A percentile compares a stretch with the other conserved stretches of the same genome.
Conservation (phyloP, 2,113 vertebrate genomes). For the Ptychochromis oligacanthus region DNA sequence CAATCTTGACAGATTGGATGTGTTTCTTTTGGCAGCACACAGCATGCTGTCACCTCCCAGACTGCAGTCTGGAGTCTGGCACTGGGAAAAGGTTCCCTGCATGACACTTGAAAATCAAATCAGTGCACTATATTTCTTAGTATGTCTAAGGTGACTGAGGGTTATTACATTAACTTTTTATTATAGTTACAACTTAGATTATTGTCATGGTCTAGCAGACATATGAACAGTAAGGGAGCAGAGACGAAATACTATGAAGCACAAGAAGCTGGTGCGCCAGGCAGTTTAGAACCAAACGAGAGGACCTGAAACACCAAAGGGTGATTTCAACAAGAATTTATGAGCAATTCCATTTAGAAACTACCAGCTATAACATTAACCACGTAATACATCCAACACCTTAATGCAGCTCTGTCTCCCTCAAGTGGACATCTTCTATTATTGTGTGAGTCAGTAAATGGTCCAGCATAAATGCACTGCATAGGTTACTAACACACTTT, state of each 20-base stretch:
- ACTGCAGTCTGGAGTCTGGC: constrained; percentile 41
- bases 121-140: constrained; percentile 18
- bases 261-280: not conserved
- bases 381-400: not conserved
- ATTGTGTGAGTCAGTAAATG: not conserved
- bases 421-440: constrained; percentile 56
- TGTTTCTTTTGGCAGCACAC: constrained; percentile 47
- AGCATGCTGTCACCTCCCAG: constrained; percentile 36
- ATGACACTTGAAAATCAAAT: constrained; percentile 21
- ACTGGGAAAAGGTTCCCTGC: constrained; percentile 21
- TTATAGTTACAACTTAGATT: constrained; percentile 29
- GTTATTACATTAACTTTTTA: constrained; percentile 23
- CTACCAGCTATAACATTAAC: not conserved
- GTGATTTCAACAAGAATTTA: not conserved
- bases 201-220: not conserved
- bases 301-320: not conserved
- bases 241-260: not conserved
- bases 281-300: not conserved
- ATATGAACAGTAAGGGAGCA: not conserved
- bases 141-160: not conserved
- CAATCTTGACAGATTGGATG: constrained; percentile 41
- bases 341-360: not conserved
- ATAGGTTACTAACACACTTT: not conserved
- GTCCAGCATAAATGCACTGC: not conserved
- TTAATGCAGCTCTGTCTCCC: constrained; percentile 63